phyloP scores from a whole-genome alignment of 2,888 invertebrate genomes.

The Cephalotes varians region DNA sequence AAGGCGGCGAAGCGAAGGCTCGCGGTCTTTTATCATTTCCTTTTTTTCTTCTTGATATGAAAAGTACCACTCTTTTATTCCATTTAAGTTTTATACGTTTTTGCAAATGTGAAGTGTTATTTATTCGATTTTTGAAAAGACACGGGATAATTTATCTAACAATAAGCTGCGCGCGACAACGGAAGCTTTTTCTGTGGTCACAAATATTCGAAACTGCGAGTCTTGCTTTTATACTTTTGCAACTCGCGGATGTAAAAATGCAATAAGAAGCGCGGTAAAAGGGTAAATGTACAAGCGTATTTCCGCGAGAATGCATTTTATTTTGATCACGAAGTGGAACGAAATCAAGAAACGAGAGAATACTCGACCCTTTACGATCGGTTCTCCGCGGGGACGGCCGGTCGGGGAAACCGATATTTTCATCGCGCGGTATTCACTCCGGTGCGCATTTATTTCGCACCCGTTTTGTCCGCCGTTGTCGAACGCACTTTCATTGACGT shows the following conservation, averaged over 20 bases:
- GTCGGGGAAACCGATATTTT: constrained; percentile 1
- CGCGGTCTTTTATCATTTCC: neutral
- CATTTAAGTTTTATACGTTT: neutral
- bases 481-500: constrained; percentile 63
- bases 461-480: constrained; percentile 2
- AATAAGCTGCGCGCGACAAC: neutral
- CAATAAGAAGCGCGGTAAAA: neutral
- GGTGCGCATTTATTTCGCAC: constrained; percentile 6
- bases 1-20: neutral
- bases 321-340: neutral
- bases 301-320: constrained; percentile 3
- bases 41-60: neutral
- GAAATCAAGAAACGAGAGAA: neutral
- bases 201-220: neutral
- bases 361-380: neutral
- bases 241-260: neutral
- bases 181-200: neutral
- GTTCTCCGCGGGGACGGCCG: neutral
- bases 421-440: constrained; percentile 5
- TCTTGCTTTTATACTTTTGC: constrained; percentile 4
- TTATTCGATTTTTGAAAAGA: neutral
- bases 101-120: neutral
- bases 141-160: neutral
- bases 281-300: neutral
- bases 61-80: neutral